Evolutionary conservation across 35 echinoderm and acorn worm species (phyloP).

Genomic region (Holothuria glaberrima): DNA sequence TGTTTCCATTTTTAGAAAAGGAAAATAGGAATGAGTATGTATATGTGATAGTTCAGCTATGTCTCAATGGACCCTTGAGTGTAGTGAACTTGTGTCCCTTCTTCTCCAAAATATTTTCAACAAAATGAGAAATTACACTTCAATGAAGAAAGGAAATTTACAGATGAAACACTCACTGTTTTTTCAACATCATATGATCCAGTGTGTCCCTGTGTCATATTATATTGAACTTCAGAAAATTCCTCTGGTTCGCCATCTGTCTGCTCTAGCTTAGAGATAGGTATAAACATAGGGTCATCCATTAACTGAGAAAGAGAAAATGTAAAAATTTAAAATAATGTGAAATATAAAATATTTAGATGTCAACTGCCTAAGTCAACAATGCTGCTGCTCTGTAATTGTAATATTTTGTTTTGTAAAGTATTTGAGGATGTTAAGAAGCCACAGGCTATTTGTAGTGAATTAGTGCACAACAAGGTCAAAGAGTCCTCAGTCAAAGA

Average conservation of each 20-base stretch:
- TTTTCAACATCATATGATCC: constrained; percentile 37
- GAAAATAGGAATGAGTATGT: too few relatives aligned
- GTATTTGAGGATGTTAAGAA: too few relatives aligned
- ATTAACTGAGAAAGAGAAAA: constrained; percentile 66
- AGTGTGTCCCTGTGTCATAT: constrained; percentile 77
- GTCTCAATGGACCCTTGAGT: neutral
- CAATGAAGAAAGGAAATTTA: neutral
- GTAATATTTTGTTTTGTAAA: too few relatives aligned
- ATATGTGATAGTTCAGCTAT: neutral
- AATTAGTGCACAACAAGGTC: too few relatives aligned
- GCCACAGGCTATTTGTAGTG: too few relatives aligned
- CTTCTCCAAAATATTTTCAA: neutral
- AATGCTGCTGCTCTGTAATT: too few relatives aligned
- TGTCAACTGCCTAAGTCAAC: neutral
- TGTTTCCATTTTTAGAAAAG: too few relatives aligned
- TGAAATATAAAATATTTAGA: neutral
- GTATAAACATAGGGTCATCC: constrained; percentile 96
- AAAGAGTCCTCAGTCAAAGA: too few relatives aligned
- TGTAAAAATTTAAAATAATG: neutral
- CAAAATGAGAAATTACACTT: neutral
- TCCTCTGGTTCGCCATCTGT: constrained; percentile 78
- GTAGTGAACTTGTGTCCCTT: neutral
- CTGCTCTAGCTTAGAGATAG: constrained; percentile 88
- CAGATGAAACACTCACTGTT: neutral
- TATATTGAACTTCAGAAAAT: constrained; percentile 71